Evolutionary conservation across 1,140 invertebrate species (phyloP).

Genomic region (Drosophila sucinea): DNA sequence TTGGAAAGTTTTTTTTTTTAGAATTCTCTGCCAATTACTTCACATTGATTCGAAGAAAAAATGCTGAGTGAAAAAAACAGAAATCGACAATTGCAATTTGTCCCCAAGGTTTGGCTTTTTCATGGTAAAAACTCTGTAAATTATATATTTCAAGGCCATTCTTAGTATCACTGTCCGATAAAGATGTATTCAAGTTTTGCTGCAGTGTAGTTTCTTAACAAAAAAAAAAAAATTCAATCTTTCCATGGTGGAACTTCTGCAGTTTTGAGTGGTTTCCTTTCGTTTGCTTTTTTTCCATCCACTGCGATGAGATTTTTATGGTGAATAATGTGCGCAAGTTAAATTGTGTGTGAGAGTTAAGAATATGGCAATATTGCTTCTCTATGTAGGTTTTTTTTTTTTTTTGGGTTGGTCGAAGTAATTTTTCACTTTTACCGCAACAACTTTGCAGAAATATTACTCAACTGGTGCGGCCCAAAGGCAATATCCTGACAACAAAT

Average conservation of each 20-base stretch:
- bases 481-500: constrained; percentile 78
- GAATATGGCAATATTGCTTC: constrained; percentile 28
- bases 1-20: too few relatives aligned
- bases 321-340: constrained; percentile 59
- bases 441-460: constrained; percentile 78
- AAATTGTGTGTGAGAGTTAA: constrained; percentile 62
- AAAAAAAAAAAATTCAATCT: not conserved
- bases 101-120: too few relatives aligned
- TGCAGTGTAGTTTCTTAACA: too few relatives aligned
- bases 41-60: too few relatives aligned
- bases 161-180: too few relatives aligned
- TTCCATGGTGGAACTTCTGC: not conserved
- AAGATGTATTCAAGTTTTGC: too few relatives aligned
- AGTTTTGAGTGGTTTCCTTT: not conserved
- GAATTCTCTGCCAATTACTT: too few relatives aligned
- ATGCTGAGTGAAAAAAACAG: too few relatives aligned
- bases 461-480: constrained; percentile 51
- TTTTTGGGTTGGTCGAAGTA: constrained; percentile 41
- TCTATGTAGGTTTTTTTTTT: constrained; percentile 13
- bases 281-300: constrained; percentile 29
- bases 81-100: too few relatives aligned
- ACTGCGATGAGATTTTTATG: constrained; percentile 42
- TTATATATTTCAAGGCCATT: too few relatives aligned
- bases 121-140: too few relatives aligned
- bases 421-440: constrained; percentile 80